Base-by-base conservation (phyloP, 2,888 invertebrate species). In the Quadroppia sp. region DNA sequence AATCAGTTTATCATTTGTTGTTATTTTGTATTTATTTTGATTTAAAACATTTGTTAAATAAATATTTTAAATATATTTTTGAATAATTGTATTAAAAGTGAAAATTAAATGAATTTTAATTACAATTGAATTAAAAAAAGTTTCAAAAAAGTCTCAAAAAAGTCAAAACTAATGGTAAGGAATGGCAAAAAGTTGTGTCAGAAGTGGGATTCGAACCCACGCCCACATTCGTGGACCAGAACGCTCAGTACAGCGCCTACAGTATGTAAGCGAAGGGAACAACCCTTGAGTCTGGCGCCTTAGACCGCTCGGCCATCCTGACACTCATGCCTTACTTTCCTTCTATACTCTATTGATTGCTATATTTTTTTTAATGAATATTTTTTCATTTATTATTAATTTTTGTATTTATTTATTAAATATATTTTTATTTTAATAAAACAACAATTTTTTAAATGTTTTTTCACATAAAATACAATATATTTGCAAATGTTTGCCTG, bases 201-300 rank as follows among this genome's bases (percentile, higher is more conserved):
- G 79, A 77, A 79, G 80, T 79, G 80, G 79, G 80, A 79, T 80
- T 80, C 78, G 80, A 80, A 80, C 80, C 79, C 81, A 81, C 81
- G 81, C 81, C 80, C 80, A 79, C 81, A 80, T 80, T 78, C 78
- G 81, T 79, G 80, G 80, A 81, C 80, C 81, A 81, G 81, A 81
- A 80, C 78, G 77, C 80, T 78, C 80, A 64, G 71, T 67, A 67
- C 56, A n/a, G n/a, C n/a, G 3, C 7, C 7, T 23, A 25, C 25
- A 11, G 42, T 45, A 28, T 0, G 4, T 1, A 20, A 40, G 42
- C 30, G 6, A 59, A 74, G 76, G 77, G 77, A 75, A 61, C 48
- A 11, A 70, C 56, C 78, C 81, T 81, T 81, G 81, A 81, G 80
- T 80, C 81, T 80, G 80, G 80, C 81, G 81, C 81, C 80, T 81